Conservation (phyloP, 2,113 vertebrate species). For the Lates calcarifer region DNA sequence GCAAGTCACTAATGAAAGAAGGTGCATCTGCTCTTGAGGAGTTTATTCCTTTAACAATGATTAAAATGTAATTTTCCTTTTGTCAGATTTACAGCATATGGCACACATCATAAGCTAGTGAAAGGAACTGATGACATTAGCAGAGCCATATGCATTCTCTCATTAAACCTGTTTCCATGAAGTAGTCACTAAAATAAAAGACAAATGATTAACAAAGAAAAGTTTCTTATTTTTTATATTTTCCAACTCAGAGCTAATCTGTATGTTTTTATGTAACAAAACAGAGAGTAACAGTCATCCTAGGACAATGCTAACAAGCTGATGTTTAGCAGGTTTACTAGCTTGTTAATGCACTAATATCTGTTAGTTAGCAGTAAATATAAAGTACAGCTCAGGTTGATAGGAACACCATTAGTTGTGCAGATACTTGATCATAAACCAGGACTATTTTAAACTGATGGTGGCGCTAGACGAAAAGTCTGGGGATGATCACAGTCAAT, state of each 20-base stretch:
- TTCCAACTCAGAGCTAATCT: too few species aligned
- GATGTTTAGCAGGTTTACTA: too few species aligned
- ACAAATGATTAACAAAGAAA: not conserved
- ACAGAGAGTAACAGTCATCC: too few species aligned
- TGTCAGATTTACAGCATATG: not conserved
- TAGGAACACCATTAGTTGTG: too few species aligned
- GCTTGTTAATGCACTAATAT: too few species aligned
- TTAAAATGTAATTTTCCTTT: conserved; percentile 18
- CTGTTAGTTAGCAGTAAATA: too few species aligned
- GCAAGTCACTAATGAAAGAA: not conserved
- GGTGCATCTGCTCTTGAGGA: not conserved
- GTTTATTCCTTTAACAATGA: conserved; percentile 11
- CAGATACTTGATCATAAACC: not conserved
- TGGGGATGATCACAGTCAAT: too few species aligned
- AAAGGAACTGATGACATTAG: not conserved
- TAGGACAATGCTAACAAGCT: too few species aligned
- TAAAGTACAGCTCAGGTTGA: too few species aligned
- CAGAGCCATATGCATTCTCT: not conserved
- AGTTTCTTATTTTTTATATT: too few species aligned
- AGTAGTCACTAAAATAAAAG: not conserved
- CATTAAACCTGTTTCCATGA: not conserved
- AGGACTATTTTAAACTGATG: not conserved
- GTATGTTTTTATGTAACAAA: too few species aligned
- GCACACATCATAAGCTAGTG: not conserved
- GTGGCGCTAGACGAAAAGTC: too few species aligned